Conservation (phyloP, 2,888 invertebrate genomes). For the Sepiola atlantica region DNA sequence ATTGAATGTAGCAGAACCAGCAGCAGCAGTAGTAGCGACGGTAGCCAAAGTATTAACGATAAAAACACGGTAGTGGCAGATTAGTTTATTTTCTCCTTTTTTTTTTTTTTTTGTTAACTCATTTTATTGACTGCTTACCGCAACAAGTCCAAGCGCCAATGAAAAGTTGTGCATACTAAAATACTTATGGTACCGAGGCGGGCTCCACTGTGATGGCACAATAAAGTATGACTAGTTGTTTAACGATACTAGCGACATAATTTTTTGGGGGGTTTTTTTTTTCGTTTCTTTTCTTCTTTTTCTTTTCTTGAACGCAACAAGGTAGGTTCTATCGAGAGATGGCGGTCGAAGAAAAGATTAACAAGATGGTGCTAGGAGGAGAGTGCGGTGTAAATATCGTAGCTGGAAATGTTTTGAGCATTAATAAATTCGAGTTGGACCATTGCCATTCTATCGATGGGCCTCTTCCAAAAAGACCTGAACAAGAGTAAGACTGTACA, state of each 20-base stretch:
- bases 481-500: background rate
- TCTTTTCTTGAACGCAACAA: background rate
- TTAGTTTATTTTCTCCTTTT: no score
- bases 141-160: slow-evolving; percentile 9
- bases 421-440: background rate
- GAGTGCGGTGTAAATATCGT: background rate
- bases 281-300: no score
- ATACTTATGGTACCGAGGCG: background rate
- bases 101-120: background rate
- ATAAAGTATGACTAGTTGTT: background rate
- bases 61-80: background rate
- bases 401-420: background rate
- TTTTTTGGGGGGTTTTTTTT: no score
- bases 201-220: background rate
- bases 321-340: background rate
- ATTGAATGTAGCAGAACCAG: background rate
- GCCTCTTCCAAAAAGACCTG: background rate
- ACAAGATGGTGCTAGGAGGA: background rate
- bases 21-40: background rate
- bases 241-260: background rate
- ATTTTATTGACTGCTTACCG: background rate
- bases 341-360: background rate
- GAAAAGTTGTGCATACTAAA: slow-evolving; percentile 18
- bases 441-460: background rate
- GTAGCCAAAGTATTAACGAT: background rate